Evolutionary conservation across 2,797 vertebrate genomes (phyloP).

Genomic region (Lateolabrax maculatus): DNA sequence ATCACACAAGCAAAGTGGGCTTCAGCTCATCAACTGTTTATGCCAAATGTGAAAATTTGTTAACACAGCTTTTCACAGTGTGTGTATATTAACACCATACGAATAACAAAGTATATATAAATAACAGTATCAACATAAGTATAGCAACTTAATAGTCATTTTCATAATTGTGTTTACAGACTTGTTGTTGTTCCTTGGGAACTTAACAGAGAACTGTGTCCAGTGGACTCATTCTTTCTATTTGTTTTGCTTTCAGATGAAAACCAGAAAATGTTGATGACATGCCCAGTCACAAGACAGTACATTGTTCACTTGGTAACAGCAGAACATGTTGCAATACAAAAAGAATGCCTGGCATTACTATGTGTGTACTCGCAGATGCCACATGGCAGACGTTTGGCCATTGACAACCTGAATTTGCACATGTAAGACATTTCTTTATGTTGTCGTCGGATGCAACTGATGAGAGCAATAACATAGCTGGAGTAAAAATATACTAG

Average conservation of each 20-base stretch:
- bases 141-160: neutral
- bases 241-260: conserved; percentile 84
- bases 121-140: neutral
- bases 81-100: neutral
- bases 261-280: conserved; percentile 89
- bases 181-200: neutral
- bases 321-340: conserved; percentile 72
- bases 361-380: conserved; percentile 81
- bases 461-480: neutral
- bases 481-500: neutral
- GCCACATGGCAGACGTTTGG: conserved; percentile 79
- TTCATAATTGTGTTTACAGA: neutral
- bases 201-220: neutral
- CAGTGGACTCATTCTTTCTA: neutral
- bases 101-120: neutral
- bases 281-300: conserved; percentile 58
- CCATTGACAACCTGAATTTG: conserved; percentile 83
- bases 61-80: neutral
- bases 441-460: neutral
- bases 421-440: conserved; percentile 80
- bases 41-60: conserved; percentile 19
- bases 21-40: neutral
- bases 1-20: neutral
- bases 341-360: conserved; percentile 83
- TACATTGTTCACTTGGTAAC: conserved; percentile 82